Evolutionary conservation across 2,888 invertebrate species (phyloP).

Genomic region (Diploptera punctata): DNA sequence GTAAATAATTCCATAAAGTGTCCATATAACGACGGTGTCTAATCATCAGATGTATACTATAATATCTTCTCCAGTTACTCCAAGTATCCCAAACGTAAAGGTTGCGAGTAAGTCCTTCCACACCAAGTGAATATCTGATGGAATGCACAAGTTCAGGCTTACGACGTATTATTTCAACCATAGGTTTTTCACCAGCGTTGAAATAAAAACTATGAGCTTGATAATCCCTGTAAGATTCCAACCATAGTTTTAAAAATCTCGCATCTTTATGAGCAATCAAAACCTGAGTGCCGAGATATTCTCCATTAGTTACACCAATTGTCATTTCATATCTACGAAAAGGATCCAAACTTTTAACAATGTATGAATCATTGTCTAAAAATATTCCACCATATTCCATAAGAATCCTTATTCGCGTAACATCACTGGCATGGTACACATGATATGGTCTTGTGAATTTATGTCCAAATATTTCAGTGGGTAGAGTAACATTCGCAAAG

Average conservation of each 20-base stretch:
- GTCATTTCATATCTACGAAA: constrained; percentile 52
- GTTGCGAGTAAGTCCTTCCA: neutral
- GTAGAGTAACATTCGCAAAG: neutral
- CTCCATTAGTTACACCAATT: constrained; percentile 51
- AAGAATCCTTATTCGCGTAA: no score
- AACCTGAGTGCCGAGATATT: constrained; percentile 51
- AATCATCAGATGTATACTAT: no score
- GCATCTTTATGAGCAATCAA: neutral
- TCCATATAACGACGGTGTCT: neutral
- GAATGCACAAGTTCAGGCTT: neutral
- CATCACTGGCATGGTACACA: constrained; percentile 49
- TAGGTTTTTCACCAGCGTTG: neutral
- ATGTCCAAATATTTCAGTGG: constrained; percentile 50
- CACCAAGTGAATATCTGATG: neutral
- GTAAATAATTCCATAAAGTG: neutral
- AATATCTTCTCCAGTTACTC: neutral
- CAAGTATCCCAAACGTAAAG: neutral
- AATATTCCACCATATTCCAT: no score
- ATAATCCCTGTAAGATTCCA: neutral
- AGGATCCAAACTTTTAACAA: no score
- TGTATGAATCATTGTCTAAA: no score
- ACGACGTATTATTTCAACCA: neutral
- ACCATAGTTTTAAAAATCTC: neutral
- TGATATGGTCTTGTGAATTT: constrained; percentile 49
- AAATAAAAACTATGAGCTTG: neutral